Percentiles rank a stretch among this genome's conserved stretches.
These are phyloP conservation scores for Megamerina dolium DNA, from an alignment of 2,888 invertebrate species.

Conservation along the genomic window DNA sequence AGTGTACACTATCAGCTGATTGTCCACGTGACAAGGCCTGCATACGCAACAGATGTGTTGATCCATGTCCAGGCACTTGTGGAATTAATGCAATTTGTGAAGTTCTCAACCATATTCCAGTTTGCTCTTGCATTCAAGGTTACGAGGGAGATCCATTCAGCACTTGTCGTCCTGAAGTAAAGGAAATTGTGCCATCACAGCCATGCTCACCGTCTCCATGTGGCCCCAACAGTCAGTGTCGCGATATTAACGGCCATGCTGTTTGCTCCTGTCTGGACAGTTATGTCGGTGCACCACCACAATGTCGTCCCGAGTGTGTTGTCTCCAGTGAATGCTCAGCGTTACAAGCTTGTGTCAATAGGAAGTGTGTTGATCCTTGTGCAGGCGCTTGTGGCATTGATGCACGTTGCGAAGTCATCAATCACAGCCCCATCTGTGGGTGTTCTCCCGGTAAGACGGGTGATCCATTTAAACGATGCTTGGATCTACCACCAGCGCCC, in stretches of 20 bases:
- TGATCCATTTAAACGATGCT: conserved; percentile 73
- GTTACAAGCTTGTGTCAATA: conserved; percentile 60
- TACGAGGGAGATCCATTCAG: conserved; percentile 68
- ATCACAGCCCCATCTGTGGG: conserved; percentile 66
- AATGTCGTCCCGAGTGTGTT: conserved; percentile 64
- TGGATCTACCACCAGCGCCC: conserved; percentile 52
- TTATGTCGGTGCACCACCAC: conserved; percentile 63
- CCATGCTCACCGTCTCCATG: conserved; percentile 58
- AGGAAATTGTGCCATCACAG: conserved; percentile 24
- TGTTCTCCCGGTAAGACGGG: conserved; percentile 62
- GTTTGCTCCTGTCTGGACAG: conserved; percentile 66
- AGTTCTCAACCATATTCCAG: conserved; percentile 68
- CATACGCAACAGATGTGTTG: conserved; percentile 63
- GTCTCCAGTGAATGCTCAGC: conserved; percentile 60
- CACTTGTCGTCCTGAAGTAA: conserved; percentile 49
- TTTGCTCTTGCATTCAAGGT: conserved; percentile 64
- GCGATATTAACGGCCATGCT: conserved; percentile 55
- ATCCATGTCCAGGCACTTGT: conserved; percentile 71
- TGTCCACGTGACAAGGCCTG: conserved; percentile 64
- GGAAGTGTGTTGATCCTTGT: conserved; percentile 67
- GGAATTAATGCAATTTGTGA: conserved; percentile 66
- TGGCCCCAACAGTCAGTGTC: conserved; percentile 59
- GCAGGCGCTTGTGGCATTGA: conserved; percentile 65
- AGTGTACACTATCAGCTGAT: conserved; percentile 68
- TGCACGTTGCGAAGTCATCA: conserved; percentile 64